Percentiles rank a stretch among this genome's conserved stretches.
Conservation (phyloP, 1,140 invertebrate genomes). For the Dendrolimus punctatus region DNA sequence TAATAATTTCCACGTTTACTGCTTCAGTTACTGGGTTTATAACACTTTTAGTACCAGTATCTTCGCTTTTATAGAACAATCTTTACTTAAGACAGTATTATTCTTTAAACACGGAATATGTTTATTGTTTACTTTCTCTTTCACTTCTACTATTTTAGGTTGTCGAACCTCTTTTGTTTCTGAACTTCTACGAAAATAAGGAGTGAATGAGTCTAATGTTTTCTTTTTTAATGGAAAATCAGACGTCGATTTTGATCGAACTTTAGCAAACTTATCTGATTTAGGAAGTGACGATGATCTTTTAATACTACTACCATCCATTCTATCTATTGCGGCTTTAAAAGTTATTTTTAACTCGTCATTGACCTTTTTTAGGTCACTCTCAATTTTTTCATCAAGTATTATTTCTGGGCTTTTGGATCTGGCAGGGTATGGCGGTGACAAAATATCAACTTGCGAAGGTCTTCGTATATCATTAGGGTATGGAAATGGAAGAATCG, state of each 20-base stretch:
- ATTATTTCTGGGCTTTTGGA: slow-evolving; percentile 9
- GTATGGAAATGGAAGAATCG: slow-evolving; percentile 41
- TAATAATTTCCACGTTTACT: neutral
- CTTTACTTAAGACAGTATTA: no score
- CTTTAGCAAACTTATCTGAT: neutral
- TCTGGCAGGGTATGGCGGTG: neutral
- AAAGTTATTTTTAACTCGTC: slow-evolving; percentile 53
- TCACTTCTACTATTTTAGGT: no score
- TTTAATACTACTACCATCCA: slow-evolving; percentile 26
- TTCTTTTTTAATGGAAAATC: no score
- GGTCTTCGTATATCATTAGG: slow-evolving; percentile 26
- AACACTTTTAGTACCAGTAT: no score
- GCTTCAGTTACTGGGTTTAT: no score
- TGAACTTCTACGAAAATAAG: no score
- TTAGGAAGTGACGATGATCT: slow-evolving; percentile 3
- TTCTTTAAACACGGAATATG: no score
- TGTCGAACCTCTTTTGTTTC: no score
- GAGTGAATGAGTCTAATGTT: no score
- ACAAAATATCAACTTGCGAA: slow-evolving; percentile 9
- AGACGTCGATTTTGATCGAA: no score
- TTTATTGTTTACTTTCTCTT: no score
- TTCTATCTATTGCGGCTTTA: slow-evolving; percentile 49
- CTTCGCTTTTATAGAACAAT: no score
- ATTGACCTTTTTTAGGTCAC: slow-evolving; percentile 47
- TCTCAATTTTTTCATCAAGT: slow-evolving; percentile 33